phyloP scores from a whole-genome alignment of 2,797 vertebrate genomes.

The Trematomus bernacchii region DNA sequence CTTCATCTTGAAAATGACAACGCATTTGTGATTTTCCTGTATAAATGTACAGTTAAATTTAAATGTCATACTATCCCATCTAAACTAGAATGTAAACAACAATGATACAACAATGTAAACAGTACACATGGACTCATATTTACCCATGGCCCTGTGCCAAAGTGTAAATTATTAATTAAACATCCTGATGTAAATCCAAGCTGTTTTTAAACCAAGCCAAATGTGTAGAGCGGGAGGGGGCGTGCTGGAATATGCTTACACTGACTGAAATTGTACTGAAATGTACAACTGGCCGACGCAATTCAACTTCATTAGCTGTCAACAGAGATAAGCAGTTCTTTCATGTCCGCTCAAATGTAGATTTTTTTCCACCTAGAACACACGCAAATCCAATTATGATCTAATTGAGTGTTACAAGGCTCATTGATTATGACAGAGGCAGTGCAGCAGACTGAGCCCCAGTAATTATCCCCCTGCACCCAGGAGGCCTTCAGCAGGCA shows the following conservation, averaged over 20 bases:
- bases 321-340: conserved; percentile 74
- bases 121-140: background rate
- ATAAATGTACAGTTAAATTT: background rate
- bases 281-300: conserved; percentile 45
- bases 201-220: conserved; percentile 24
- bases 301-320: conserved; percentile 72
- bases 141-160: background rate
- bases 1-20: background rate
- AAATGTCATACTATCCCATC: background rate
- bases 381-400: conserved; percentile 83
- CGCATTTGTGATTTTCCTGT: background rate
- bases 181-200: conserved; percentile 30
- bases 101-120: conserved; percentile 7
- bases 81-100: background rate
- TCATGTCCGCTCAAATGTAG: conserved; percentile 73
- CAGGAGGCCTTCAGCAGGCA: conserved; percentile 56
- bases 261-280: conserved; percentile 35
- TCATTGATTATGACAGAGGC: conserved; percentile 84
- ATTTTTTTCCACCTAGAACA: conserved; percentile 71
- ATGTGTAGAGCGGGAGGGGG: background rate
- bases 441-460: conserved; percentile 63
- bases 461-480: conserved; percentile 73
- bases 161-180: conserved; percentile 25
- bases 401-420: conserved; percentile 84
- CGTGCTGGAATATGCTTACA: conserved; percentile 14